Conservation (phyloP, 64 coral and sea anemone species). For the Hydrozoanthus tunicans region DNA sequence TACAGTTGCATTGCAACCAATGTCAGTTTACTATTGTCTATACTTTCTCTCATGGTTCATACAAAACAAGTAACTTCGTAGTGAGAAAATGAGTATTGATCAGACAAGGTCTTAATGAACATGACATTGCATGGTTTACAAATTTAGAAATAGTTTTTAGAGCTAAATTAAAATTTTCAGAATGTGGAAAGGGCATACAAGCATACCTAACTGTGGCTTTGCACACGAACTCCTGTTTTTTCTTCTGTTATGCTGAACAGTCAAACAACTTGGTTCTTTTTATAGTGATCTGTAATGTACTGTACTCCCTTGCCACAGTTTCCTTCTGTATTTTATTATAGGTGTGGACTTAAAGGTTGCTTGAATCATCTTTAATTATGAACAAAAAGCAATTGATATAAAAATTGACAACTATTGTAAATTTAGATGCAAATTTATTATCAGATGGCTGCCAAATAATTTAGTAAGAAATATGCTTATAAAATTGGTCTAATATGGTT, state of each 20-base stretch:
- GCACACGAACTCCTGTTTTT: neutral
- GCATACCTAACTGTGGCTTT: neutral
- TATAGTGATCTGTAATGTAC: slow-evolving; percentile 1
- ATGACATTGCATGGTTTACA: too few species aligned
- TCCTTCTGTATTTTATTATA: neutral
- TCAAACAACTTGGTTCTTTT: neutral
- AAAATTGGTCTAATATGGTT: too few species aligned
- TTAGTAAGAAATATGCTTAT: too few species aligned
- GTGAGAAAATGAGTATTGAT: too few species aligned
- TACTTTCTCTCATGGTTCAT: too few species aligned
- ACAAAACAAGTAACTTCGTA: too few species aligned
- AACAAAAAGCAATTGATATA: neutral
- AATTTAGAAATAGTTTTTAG: neutral
- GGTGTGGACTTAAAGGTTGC: slow-evolving; percentile 4
- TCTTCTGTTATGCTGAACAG: neutral
- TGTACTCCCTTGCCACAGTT: neutral
- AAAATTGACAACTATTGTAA: neutral
- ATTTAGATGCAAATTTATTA: too few species aligned
- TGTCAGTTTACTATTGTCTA: too few species aligned
- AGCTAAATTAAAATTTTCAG: neutral
- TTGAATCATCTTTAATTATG: neutral
- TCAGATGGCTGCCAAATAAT: too few species aligned
- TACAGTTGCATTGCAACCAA: too few species aligned
- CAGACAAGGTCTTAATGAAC: too few species aligned
- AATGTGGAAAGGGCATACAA: neutral